A percentile compares a stretch with the other conserved stretches of the same genome.
phyloP scores from a whole-genome alignment of 2,797 vertebrate genomes.

The Staurois parvus region DNA sequence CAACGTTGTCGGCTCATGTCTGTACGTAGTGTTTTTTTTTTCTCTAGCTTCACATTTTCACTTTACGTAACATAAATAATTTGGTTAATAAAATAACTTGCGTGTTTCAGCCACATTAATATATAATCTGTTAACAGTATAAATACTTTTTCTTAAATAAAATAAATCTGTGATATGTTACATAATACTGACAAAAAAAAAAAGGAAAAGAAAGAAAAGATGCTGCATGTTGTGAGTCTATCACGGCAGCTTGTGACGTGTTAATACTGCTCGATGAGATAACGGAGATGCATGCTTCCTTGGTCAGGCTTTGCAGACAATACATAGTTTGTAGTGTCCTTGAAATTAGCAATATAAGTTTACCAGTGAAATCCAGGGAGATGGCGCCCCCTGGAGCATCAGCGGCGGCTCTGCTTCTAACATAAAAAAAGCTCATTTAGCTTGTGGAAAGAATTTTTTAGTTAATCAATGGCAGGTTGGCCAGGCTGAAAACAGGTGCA shows the following conservation, averaged over 20 bases:
- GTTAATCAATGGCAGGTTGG: background rate
- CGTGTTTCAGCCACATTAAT: conserved; percentile 83
- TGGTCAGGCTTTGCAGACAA: conserved; percentile 44
- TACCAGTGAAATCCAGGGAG: conserved; percentile 4
- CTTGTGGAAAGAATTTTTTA: background rate
- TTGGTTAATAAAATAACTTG: conserved; percentile 85
- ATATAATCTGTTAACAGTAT: conserved; percentile 86
- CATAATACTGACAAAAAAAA: conserved; percentile 83
- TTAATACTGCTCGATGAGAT: conserved; percentile 66
- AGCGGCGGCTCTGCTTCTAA: conserved; percentile 9
- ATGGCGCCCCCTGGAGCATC: background rate
- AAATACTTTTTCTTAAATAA: conserved; percentile 86
- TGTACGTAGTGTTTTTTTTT: conserved; percentile 74
- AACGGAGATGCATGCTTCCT: conserved; percentile 59
- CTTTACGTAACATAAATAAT: conserved; percentile 85
- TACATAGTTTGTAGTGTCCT: conserved; percentile 47
- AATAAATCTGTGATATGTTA: conserved; percentile 87
- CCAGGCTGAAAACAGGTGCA: conserved; percentile 21
- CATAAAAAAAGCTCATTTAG: background rate
- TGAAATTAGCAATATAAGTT: conserved; percentile 52
- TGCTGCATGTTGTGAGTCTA: conserved; percentile 71
- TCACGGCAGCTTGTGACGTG: conserved; percentile 68
- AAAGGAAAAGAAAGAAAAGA: conserved; percentile 73
- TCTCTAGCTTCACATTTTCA: conserved; percentile 76
- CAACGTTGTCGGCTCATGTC: conserved; percentile 76